phyloP scores from a whole-genome alignment of 2,888 invertebrate genomes.

The Antheraea yamamai region DNA sequence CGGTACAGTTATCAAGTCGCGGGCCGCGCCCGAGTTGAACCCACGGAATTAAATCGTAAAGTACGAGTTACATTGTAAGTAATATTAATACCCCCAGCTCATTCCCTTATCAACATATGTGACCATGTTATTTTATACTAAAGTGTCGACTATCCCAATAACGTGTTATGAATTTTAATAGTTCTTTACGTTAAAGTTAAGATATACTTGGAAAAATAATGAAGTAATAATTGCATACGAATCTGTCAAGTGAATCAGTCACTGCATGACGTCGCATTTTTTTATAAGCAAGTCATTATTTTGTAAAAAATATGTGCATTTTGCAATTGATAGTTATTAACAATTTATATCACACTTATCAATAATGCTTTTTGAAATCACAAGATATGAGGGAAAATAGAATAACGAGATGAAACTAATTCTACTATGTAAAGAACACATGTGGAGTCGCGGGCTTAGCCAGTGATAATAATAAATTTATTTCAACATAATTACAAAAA shows the following conservation, averaged over 20 bases:
- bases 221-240: too few relatives aligned
- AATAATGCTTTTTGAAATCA: too few relatives aligned
- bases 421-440: too few relatives aligned
- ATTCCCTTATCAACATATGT: not conserved
- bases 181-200: not conserved
- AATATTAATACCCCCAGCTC: not conserved
- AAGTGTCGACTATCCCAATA: not conserved
- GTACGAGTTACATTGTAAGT: conserved; percentile 1
- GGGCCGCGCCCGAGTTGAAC: not conserved
- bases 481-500: too few relatives aligned
- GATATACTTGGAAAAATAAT: not conserved
- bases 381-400: too few relatives aligned
- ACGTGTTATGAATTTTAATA: not conserved
- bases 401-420: too few relatives aligned
- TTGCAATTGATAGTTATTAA: too few relatives aligned
- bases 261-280: not conserved
- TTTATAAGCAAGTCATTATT: not conserved
- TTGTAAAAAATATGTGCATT: too few relatives aligned
- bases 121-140: not conserved
- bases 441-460: too few relatives aligned
- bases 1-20: not conserved
- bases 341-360: too few relatives aligned
- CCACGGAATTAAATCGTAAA: not conserved
- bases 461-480: too few relatives aligned
- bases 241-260: too few relatives aligned